Evolutionary conservation across 2,113 vertebrate genomes (phyloP).

Genomic region (Micronycteris hirsuta): DNA sequence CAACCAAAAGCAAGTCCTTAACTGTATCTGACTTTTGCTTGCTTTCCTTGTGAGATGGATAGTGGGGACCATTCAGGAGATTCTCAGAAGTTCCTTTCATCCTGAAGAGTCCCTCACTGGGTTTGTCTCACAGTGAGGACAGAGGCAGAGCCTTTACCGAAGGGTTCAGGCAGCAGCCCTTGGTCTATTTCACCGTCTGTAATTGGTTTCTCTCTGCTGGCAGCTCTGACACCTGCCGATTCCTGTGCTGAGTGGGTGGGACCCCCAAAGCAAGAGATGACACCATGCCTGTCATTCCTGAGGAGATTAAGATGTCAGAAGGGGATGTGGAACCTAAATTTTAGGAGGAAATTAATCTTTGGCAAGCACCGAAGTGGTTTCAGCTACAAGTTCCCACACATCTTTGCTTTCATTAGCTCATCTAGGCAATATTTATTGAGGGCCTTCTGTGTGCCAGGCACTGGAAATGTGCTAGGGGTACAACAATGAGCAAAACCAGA

Average conservation of each 20-base stretch:
- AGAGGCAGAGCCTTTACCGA: neutral
- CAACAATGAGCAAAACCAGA: neutral
- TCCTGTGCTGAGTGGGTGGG: too few species aligned
- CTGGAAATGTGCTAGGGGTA: neutral
- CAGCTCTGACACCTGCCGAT: neutral
- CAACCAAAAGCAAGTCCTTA: neutral
- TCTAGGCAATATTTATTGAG: neutral
- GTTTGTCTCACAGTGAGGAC: neutral
- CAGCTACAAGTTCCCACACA: neutral
- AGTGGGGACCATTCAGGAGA: neutral
- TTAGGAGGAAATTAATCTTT: neutral
- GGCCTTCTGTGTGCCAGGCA: neutral
- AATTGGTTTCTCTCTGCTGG: neutral
- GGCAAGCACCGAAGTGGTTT: neutral
- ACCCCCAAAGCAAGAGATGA: neutral
- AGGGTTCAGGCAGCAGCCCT: neutral
- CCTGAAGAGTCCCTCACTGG: neutral
- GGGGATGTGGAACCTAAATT: neutral
- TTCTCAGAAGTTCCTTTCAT: neutral
- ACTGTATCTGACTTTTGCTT: neutral
- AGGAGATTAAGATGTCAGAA: neutral
- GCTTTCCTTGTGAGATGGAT: neutral
- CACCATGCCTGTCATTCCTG: neutral
- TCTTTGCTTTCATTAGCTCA: neutral
- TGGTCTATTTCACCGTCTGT: neutral